Percentiles rank a stretch among this genome's conserved stretches.
These are phyloP conservation scores for Helarctos malayanus DNA, from an alignment of 2,797 vertebrate genomes.

Conservation along the genomic window DNA sequence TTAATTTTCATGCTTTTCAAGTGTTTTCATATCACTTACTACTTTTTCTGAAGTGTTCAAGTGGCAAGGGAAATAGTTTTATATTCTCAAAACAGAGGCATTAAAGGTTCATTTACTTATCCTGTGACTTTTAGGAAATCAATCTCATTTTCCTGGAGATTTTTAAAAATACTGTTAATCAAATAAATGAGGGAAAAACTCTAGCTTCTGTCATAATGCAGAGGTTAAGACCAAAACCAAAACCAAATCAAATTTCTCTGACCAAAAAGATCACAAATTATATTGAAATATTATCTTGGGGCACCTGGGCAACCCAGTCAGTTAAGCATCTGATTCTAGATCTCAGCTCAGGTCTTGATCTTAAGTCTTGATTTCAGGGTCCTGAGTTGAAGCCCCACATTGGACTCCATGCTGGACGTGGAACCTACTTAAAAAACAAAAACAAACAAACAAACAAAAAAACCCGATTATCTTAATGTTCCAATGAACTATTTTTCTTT, in stretches of 20 bases:
- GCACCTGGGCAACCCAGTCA: neutral
- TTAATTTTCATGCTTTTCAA: neutral
- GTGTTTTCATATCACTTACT: neutral
- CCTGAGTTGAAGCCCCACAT: neutral
- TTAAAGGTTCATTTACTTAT: neutral
- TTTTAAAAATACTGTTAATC: neutral
- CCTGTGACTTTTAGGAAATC: neutral
- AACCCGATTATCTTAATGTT: neutral
- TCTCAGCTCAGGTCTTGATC: neutral
- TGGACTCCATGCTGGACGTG: neutral
- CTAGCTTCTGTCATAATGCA: neutral
- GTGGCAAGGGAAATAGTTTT: neutral
- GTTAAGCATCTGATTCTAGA: neutral
- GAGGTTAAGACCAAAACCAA: neutral
- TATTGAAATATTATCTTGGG: neutral
- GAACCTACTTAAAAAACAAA: neutral
- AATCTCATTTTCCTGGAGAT: neutral
- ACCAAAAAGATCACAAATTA: neutral
- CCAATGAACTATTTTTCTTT: neutral
- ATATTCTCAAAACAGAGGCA: neutral
- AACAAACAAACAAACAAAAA: neutral
- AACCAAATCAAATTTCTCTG: neutral
- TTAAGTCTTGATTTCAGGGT: neutral
- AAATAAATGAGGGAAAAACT: neutral
- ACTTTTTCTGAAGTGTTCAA: neutral